Evolutionary conservation across 1,140 invertebrate species (phyloP), one percentile per base, ranked within the genome.

Genomic region (Drosophila cardini): DNA sequence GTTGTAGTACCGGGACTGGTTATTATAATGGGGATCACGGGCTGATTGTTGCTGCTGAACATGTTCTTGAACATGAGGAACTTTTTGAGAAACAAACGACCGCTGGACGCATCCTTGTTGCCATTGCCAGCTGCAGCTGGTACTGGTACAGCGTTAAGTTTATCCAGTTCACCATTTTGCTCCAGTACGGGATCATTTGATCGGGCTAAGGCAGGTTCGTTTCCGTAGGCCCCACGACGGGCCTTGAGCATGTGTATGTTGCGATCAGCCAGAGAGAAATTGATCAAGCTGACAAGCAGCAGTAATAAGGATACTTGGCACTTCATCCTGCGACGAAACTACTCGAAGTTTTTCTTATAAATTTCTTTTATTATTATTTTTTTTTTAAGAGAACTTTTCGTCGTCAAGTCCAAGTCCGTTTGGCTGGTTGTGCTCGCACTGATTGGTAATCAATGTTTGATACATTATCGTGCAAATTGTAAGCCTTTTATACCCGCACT

Each of bases 401-500:
- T 16, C 13, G 16, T 32, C 0, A 4, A 26, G 36, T 30, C 45
- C 21, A 26, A 32, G n/a, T 32, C 38, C 11, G 21, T 26, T 26
- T 3, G 21, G 21, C 21, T 52, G 16, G 58, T 71, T 71, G 38
- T 85, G 71, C 72, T 77, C 57, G 63, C 81, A 79, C 71, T 67
- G 86, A 85, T 90, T 76, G 86, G 70, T 77, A 90, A 86, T 86
- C 82, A 78, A 85, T 79, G 82, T 90, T 75, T 90, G 87, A 90
- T 90, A 90, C 73, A 78, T 76, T 76, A 78, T 70, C 68, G 56
- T 42, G 11, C 56, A 48, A 64, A 43, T 58, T 60, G 68, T 43
- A 57, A 45, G 76, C 60, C 68, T 90, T 90, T 90, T 90, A 90
- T 90, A 90, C 78, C 43, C 63, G 46, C 60, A 56, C 45, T 65